These are phyloP conservation scores for Ictalurus furcatus DNA, from an alignment of 2,113 vertebrate genomes.

Conservation along the genomic window DNA sequence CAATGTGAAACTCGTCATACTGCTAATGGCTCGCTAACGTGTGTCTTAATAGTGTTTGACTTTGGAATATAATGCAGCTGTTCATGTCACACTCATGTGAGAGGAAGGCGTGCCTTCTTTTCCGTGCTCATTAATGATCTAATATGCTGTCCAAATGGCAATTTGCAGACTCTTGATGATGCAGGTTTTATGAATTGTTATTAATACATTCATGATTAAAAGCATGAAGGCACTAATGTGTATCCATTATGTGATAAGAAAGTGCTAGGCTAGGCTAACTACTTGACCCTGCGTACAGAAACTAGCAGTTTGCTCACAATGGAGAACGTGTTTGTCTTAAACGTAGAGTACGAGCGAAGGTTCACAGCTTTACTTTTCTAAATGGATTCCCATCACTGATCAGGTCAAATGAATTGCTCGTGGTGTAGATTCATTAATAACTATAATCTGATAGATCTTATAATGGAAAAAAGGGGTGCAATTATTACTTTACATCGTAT, in stretches of 20 bases:
- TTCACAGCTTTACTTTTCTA: neutral
- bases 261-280: conserved; percentile 4
- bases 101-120: conserved; percentile 34
- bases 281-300: neutral
- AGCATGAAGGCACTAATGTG: conserved; percentile 58
- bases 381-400: neutral
- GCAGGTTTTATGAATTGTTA: conserved; percentile 74
- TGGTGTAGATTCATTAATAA: neutral
- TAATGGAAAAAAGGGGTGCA: neutral
- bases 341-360: neutral
- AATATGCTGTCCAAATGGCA: conserved; percentile 66
- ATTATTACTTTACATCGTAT: neutral
- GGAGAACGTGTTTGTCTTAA: neutral
- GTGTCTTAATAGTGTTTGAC: conserved; percentile 66
- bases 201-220: conserved; percentile 68
- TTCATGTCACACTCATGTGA: conserved; percentile 36
- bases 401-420: neutral
- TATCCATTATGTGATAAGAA: conserved; percentile 38
- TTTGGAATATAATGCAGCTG: conserved; percentile 58
- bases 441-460: neutral
- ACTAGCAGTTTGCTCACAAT: neutral
- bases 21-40: conserved; percentile 52
- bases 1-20: conserved; percentile 28
- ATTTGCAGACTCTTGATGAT: conserved; percentile 77
- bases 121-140: conserved; percentile 61